Evolutionary conservation across 2,888 invertebrate genomes (phyloP).

Genomic region (Incurvaria masculella): DNA sequence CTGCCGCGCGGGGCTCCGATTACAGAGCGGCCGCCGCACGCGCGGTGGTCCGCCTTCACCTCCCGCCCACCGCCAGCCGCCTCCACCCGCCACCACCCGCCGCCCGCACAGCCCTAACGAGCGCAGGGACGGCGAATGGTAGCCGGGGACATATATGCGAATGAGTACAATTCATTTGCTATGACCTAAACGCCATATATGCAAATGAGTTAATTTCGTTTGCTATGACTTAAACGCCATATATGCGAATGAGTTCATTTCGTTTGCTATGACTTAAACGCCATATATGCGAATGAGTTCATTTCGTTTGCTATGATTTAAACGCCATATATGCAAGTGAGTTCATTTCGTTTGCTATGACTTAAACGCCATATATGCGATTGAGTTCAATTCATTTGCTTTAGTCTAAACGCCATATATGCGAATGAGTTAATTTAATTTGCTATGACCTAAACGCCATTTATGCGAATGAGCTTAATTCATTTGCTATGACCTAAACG

Average conservation of each 20-base stretch:
- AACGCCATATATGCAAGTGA: neutral
- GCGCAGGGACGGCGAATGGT: conserved; percentile 10
- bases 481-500: neutral
- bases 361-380: too few relatives aligned
- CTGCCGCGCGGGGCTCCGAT: conserved; percentile 34
- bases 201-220: too few relatives aligned
- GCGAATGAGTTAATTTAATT: neutral
- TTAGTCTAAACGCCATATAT: too few relatives aligned
- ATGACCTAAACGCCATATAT: neutral
- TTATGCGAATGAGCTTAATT: too few relatives aligned
- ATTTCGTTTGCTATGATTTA: too few relatives aligned
- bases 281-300: too few relatives aligned
- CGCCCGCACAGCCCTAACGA: conserved; percentile 22
- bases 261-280: neutral
- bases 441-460: neutral
- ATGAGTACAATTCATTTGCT: neutral
- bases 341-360: neutral
- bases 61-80: conserved; percentile 12
- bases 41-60: conserved; percentile 29
- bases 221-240: too few relatives aligned
- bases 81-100: conserved; percentile 12
- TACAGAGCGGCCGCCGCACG: conserved; percentile 36
- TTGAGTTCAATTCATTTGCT: too few relatives aligned
- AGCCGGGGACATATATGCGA: neutral
- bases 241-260: neutral